A percentile compares a stretch with the other conserved stretches of the same genome.
Evolutionary conservation across 1,140 invertebrate genomes (phyloP).

Genomic region (Drosophila baimaii): DNA sequence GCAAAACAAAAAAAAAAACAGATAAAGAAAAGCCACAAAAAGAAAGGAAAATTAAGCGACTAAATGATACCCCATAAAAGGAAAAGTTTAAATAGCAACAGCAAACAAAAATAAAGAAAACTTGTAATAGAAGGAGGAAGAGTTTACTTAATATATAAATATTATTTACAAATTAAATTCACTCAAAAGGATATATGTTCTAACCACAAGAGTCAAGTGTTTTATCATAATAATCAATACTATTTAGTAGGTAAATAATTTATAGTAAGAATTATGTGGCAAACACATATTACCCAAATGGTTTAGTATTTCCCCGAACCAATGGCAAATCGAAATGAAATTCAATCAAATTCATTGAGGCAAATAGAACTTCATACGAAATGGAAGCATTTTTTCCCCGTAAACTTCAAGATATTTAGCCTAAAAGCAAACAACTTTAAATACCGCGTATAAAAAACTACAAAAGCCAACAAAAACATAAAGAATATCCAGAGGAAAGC

Average conservation of each 20-base stretch:
- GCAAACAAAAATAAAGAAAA: neutral
- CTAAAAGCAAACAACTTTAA: neutral
- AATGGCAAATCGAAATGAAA: neutral
- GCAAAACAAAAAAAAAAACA: neutral
- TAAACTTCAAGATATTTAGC: neutral
- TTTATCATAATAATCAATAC: neutral
- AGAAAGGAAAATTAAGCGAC: neutral
- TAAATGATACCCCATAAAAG: constrained; percentile 4
- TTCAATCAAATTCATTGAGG: neutral
- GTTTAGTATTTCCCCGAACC: neutral
- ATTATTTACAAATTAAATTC: neutral
- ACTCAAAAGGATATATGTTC: neutral
- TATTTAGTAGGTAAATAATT: neutral
- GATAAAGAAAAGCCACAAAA: constrained; percentile 25
- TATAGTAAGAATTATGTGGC: fast-evolving
- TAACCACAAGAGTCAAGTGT: neutral
- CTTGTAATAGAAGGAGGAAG: neutral
- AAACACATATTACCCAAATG: neutral
- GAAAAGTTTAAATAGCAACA: neutral
- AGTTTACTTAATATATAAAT: too few species aligned
- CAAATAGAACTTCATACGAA: neutral
- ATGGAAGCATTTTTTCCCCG: neutral
- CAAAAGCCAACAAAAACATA: constrained; percentile 23
- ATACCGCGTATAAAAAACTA: constrained; percentile 28
- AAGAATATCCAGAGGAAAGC: constrained; percentile 32